Base-by-base conservation (phyloP, 2,113 vertebrate genomes). In the Oncorhynchus tshawytscha region DNA sequence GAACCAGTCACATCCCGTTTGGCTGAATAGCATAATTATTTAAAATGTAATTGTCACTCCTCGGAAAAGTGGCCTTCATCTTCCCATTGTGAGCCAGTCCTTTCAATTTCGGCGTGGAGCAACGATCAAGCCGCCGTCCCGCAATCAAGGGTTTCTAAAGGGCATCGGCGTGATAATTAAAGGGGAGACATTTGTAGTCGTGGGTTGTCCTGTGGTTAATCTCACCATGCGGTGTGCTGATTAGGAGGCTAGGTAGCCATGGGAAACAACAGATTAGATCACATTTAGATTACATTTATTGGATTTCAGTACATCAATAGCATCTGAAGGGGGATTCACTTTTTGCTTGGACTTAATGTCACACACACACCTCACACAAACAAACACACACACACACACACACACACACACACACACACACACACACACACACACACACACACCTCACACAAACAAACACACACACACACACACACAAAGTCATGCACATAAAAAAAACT, bases 121-220 rank as follows among this genome's bases (percentile, higher is more conserved):
- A 51, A 60, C 66, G 59, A 29, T 64, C 34, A 74, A 31, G 31
- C 67, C 15, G 68, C 4, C 27, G 9, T 34, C 67, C 70, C 70
- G 70, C 24, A 71, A 67, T 34, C 70, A 48, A 39, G 22, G 62
- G 71, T 34, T 71, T 73, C 66, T 69, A 49, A 84, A 83, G 66
- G 67, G 74, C 27, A 60, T 59, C 22, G 22, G 64, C 22, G 45
- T 27, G 62, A 65, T 72, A 78, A 81, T 82, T 73, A 70, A 48
- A n/a, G 67, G 3, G 7, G 60, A 22, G 16, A 24, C 31, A 64
- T 62, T 15, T 45, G 31, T 65, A 16, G 9, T 31, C 9, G 24
- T 15, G 34, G 20, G 54, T 3, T 2, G 11, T 15, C 24, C 34
- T 45, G 54, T 64, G 20, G 16, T 25, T 73, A 11, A 65, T 34